phyloP scores from a whole-genome alignment of 2,113 vertebrate species.

The Hyaena hyaena region DNA sequence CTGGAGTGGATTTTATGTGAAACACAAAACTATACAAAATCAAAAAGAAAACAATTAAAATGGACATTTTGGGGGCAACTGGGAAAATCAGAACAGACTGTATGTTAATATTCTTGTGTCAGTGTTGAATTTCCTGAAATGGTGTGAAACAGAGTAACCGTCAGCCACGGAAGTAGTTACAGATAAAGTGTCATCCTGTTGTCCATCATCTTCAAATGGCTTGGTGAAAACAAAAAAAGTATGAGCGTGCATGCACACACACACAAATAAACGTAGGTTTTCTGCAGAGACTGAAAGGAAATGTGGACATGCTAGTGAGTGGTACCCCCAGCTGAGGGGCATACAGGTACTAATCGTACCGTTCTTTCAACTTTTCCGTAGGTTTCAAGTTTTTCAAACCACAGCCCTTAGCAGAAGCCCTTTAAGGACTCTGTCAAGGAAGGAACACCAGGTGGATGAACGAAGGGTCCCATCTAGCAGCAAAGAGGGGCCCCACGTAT shows the following conservation, averaged over 20 bases:
- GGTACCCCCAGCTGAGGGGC: neutral
- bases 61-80: neutral
- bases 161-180: neutral
- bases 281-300: neutral
- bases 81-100: neutral
- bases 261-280: neutral
- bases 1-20: neutral
- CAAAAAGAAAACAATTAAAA: neutral
- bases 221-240: neutral
- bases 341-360: neutral
- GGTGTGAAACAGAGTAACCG: neutral
- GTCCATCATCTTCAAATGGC: neutral
- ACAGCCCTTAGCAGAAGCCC: neutral
- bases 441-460: neutral
- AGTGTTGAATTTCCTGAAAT: neutral
- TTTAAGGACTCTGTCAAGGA: neutral
- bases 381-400: neutral
- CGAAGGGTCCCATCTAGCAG: neutral
- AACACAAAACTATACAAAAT: neutral
- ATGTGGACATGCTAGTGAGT: neutral
- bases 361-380: neutral
- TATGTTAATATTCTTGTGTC: neutral
- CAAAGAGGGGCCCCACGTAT: neutral
- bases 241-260: neutral
- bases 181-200: neutral